A percentile compares a stretch with the other conserved stretches of the same genome.
Conservation (phyloP, 2,888 invertebrate genomes). For the Zootermopsis nevadensis region DNA sequence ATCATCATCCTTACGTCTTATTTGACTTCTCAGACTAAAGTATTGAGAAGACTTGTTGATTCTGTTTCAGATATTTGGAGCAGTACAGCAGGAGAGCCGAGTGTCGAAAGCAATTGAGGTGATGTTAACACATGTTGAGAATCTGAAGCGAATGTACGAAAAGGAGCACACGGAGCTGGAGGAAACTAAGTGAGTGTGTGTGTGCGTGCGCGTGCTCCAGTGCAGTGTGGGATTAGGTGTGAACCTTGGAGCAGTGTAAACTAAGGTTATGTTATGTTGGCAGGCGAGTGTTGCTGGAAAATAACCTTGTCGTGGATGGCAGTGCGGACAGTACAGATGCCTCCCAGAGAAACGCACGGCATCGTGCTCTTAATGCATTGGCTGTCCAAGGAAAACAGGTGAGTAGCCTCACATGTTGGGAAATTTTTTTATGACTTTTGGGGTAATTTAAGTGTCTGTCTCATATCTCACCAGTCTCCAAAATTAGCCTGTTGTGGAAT, state of each 20-base stretch:
- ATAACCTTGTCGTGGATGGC: constrained; percentile 47
- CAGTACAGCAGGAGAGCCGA: constrained; percentile 70
- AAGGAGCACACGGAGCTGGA: constrained; percentile 68
- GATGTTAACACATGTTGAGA: constrained; percentile 70
- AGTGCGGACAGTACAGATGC: constrained; percentile 5
- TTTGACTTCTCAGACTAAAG: too few species aligned
- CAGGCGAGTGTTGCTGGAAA: constrained; percentile 46
- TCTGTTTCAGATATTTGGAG: constrained; percentile 63
- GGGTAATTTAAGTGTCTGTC: not conserved
- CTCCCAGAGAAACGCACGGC: constrained; percentile 1
- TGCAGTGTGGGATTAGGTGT: not conserved
- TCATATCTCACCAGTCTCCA: too few species aligned
- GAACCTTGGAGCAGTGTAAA: not conserved
- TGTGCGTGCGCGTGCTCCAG: too few species aligned
- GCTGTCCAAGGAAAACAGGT: constrained; percentile 7
- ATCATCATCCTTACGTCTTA: too few species aligned
- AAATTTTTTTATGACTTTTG: not conserved
- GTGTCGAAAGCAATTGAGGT: constrained; percentile 69
- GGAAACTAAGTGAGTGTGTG: constrained; percentile 65
- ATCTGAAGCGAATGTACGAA: constrained; percentile 68
- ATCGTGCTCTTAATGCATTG: constrained; percentile 19
- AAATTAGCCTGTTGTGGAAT: too few species aligned
- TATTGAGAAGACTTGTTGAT: too few species aligned
- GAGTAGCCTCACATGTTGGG: not conserved
- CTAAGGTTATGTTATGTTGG: not conserved